Percentiles rank a stretch among this genome's conserved stretches.
Evolutionary conservation across 64 coral and sea anemone genomes (phyloP).

Genomic region (Pocillopora damicornis): DNA sequence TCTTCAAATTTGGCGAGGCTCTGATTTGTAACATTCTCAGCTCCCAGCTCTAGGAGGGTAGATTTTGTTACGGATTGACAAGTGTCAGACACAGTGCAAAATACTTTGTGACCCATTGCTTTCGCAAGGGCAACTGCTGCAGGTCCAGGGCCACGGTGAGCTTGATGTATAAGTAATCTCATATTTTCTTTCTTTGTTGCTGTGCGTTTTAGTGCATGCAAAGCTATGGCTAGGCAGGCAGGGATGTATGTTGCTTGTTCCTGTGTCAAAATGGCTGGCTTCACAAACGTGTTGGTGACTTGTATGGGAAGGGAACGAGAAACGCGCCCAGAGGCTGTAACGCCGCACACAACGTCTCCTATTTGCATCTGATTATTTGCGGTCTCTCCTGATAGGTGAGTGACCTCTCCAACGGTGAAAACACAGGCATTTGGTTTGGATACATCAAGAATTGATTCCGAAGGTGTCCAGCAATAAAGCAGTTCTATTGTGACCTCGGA

Average conservation of each 20-base stretch:
- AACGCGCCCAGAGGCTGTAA: constrained; percentile 14
- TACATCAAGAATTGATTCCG: background rate
- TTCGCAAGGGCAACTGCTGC: constrained; percentile 52
- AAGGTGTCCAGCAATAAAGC: constrained; percentile 2
- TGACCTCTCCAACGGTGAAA: background rate
- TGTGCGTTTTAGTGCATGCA: constrained; percentile 8
- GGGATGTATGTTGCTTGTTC: constrained; percentile 29
- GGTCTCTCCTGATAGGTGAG: background rate
- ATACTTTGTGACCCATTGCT: constrained; percentile 44
- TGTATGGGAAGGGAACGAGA: background rate
- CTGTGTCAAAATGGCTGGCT: constrained; percentile 14
- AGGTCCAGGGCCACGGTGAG: constrained; percentile 29
- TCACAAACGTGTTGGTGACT: constrained; percentile 4
- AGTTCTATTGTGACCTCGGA: background rate
- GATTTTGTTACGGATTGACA: background rate
- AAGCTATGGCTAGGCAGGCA: constrained; percentile 3
- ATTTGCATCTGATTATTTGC: background rate
- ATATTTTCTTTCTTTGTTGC: background rate
- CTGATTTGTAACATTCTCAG: constrained; percentile 5
- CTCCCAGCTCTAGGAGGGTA: constrained; percentile 17
- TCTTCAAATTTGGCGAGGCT: background rate
- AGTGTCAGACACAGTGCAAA: constrained; percentile 38
- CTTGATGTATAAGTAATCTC: constrained; percentile 58
- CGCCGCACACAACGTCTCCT: constrained; percentile 40
- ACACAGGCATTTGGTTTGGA: background rate